Base-by-base conservation (phyloP, 2,797 vertebrate species). In the Pseudochirops cupreus region DNA sequence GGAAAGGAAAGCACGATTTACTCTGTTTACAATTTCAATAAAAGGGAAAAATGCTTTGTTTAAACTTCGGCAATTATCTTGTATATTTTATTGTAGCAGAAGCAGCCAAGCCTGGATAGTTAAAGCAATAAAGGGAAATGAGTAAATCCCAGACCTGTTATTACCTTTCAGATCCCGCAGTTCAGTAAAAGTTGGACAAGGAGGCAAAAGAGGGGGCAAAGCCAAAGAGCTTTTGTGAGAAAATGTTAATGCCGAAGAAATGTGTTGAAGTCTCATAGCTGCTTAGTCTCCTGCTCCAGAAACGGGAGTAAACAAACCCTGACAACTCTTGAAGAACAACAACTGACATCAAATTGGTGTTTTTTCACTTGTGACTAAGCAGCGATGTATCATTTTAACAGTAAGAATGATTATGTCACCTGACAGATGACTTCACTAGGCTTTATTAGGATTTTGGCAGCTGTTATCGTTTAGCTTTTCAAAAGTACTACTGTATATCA, bases 11-110 rank as follows among this genome's bases (percentile, higher is more conserved):
- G 91, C 7, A 6, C n/a, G 94, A 91, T 97, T 94, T 97, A 93
- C 53, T 53, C 92, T 97, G 59, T 62, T 96, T 96, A 93, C 29
- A 93, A 28, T 97, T 97, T 96, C 96, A 97, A 67, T 95, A 96
- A 97, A 93, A 50, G 92, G 93, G 93, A 95, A 96, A 94, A 95
- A 95, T 93, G 90, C 46, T 94, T 96, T 94, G 13, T 95, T 50
- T 93, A 95, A 97, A 97, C 95, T 91, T 93, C 59, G 94, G 94
- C 93, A 97, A 97, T 98, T 98, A 98, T 93, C 33, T 94, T 97
- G 54, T 95, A 87, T 55, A 91, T 97, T 97, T 97, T 96, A 97
- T 95, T 96, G 50, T 6, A 50, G 89, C 50, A 90, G 0, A 96
- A 96, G 93, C 92, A 97, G 96, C 96, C 92, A 97, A 95, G 94